Percentiles rank a stretch among this genome's conserved stretches.
phyloP scores from a whole-genome alignment of 2,113 vertebrate species.

The Melanerpes aurifrons region DNA sequence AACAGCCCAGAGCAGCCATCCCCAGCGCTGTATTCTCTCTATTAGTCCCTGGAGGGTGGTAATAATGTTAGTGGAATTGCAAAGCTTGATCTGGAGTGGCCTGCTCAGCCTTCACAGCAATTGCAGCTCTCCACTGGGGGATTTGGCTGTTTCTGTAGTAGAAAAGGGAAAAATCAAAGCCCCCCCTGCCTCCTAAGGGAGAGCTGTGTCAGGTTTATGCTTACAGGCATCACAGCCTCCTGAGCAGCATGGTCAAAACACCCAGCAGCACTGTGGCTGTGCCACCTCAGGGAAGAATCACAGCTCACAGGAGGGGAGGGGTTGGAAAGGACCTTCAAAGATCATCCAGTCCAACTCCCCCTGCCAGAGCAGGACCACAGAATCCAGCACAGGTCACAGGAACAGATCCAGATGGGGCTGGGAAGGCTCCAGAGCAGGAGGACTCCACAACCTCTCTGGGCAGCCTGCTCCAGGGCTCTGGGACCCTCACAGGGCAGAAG shows the following conservation, averaged over 20 bases:
- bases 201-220: background rate
- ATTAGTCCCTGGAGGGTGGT: conserved; percentile 17
- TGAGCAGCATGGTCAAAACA: background rate
- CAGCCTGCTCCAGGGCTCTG: no score
- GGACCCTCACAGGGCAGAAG: no score
- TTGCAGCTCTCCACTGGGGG: background rate
- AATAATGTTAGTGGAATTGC: conserved; percentile 35
- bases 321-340: no score
- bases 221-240: background rate
- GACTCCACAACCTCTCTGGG: no score
- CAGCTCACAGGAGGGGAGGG: no score
- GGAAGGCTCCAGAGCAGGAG: no score
- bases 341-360: no score
- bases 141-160: background rate
- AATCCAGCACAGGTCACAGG: no score
- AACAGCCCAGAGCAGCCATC: conserved; percentile 40
- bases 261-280: background rate
- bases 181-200: background rate
- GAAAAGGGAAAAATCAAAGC: background rate
- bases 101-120: background rate
- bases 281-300: background rate
- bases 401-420: no score
- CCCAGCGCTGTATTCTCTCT: conserved; percentile 34
- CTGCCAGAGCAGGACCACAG: no score
- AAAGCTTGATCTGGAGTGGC: background rate